Conservation (phyloP, 2,113 vertebrate genomes). For the Ceuthmochares aereus region DNA sequence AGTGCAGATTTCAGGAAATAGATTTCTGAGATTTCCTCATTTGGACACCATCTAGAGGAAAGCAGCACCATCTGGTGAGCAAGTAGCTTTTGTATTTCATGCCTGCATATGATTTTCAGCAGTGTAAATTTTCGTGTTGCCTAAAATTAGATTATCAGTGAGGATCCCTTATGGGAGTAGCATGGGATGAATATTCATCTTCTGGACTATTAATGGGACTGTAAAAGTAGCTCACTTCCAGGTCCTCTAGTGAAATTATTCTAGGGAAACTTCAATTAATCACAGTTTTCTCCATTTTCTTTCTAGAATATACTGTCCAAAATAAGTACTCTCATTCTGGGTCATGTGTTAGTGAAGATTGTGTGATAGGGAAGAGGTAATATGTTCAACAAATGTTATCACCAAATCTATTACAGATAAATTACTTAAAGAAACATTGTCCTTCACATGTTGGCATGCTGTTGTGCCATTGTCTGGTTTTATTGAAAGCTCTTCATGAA, state of each 20-base stretch:
- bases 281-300: not conserved
- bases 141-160: not conserved
- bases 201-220: not conserved
- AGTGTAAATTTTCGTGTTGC: not conserved
- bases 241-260: not conserved
- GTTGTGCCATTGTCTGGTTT: not conserved
- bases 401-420: not conserved
- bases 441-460: not conserved
- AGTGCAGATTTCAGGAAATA: not conserved
- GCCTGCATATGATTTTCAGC: not conserved
- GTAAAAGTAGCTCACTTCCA: not conserved
- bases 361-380: not conserved
- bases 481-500: not conserved
- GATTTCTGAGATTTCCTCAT: not conserved
- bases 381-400: not conserved
- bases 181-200: not conserved
- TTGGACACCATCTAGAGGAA: slow-evolving; percentile 2
- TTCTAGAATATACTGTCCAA: not conserved
- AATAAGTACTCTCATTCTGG: not conserved
- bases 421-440: not conserved
- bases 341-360: not conserved
- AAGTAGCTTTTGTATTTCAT: not conserved
- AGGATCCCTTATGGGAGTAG: not conserved
- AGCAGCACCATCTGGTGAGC: slow-evolving; percentile 66
- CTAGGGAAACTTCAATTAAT: not conserved